A percentile compares a stretch with the other conserved stretches of the same genome.
These are phyloP conservation scores for Apoderus coryli DNA, from an alignment of 2,888 invertebrate genomes.

Conservation along the genomic window DNA sequence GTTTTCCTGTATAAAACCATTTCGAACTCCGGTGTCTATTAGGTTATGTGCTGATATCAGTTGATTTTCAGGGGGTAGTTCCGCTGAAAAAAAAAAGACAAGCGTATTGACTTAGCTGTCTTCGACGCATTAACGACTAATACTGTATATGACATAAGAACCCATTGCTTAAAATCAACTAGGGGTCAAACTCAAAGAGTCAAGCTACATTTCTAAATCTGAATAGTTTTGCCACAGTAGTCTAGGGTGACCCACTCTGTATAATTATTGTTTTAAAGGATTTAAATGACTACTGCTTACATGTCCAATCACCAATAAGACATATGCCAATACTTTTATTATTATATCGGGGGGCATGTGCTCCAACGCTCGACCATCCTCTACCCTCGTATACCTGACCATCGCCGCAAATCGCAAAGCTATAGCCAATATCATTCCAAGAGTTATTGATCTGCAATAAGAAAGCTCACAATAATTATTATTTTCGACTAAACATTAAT, in stretches of 20 bases:
- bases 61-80: constrained; percentile 44
- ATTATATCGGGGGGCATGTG: constrained; percentile 57
- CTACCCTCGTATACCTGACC: constrained; percentile 55
- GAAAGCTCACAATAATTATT: neutral
- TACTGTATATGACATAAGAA: too few species aligned
- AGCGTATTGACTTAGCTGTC: too few species aligned
- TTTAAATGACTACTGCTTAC: constrained; percentile 38
- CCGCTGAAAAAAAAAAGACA: constrained; percentile 35
- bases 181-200: too few species aligned
- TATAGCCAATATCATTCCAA: constrained; percentile 60
- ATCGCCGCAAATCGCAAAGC: constrained; percentile 60
- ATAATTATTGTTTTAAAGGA: constrained; percentile 3
- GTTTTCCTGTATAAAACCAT: constrained; percentile 42
- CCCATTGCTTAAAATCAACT: too few species aligned
- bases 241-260: neutral
- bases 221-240: neutral
- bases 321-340: constrained; percentile 53
- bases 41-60: constrained; percentile 41
- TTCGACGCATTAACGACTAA: too few species aligned
- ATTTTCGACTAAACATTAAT: neutral
- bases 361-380: constrained; percentile 54
- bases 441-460: constrained; percentile 29
- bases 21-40: constrained; percentile 44
- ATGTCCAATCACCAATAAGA: constrained; percentile 56
- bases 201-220: too few species aligned